Evolutionary conservation across 1,140 invertebrate genomes (phyloP).

Genomic region (Pogonognathellus flavescens): DNA sequence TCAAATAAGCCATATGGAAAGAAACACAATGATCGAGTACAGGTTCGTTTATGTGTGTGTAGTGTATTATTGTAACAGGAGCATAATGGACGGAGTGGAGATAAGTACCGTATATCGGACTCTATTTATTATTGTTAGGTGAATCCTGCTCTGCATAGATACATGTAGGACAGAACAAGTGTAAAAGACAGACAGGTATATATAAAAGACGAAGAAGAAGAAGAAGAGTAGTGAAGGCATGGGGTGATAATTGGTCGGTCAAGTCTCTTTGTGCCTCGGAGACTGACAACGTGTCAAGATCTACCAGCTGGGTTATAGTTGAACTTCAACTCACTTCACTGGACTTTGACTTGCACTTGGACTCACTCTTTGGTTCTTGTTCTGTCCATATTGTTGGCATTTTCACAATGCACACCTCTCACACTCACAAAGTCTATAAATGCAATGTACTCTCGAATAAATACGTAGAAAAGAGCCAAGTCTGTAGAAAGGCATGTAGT

Average conservation of each 20-base stretch:
- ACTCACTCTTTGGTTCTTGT: background rate
- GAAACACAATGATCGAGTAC: background rate
- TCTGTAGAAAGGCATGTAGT: too few species aligned
- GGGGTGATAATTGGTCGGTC: conserved; percentile 60
- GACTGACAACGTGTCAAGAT: conserved; percentile 58
- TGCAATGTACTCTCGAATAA: background rate
- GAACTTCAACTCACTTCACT: conserved; percentile 23
- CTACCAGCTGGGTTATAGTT: conserved; percentile 53
- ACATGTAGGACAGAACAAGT: background rate
- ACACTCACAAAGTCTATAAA: background rate
- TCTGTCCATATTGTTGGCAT: background rate
- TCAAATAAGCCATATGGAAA: conserved; percentile 20
- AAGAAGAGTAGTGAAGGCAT: conserved; percentile 31
- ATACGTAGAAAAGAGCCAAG: background rate
- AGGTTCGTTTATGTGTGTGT: background rate
- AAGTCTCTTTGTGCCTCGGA: conserved; percentile 46
- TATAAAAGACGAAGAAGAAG: conserved; percentile 14
- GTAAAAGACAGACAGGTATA: conserved; percentile 21
- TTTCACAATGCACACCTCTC: background rate
- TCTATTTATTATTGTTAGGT: conserved; percentile 22
- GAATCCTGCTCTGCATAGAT: background rate
- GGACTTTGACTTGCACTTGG: background rate
- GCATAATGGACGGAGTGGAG: conserved; percentile 11
- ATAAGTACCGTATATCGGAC: conserved; percentile 42
- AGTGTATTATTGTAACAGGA: conserved; percentile 37